Percentiles rank a stretch among this genome's conserved stretches.
Evolutionary conservation across 2,113 vertebrate species (phyloP).

Genomic region (Xiphophorus couchianus): DNA sequence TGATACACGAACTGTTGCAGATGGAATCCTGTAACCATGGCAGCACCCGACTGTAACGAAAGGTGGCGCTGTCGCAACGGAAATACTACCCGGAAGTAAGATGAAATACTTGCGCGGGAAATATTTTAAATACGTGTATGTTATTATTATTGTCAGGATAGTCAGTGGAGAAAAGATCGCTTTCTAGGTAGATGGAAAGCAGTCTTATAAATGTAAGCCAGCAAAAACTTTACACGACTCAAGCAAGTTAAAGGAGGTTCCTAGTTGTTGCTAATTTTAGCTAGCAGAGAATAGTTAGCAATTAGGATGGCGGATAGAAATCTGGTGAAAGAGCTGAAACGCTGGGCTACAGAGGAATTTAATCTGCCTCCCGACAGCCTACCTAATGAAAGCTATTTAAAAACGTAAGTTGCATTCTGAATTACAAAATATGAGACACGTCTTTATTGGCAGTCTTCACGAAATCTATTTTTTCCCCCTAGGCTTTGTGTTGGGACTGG

Average conservation of each 20-base stretch:
- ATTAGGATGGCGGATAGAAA: conserved; percentile 67
- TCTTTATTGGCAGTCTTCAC: neutral
- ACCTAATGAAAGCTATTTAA: conserved; percentile 75
- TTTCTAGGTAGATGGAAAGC: rapidly evolving
- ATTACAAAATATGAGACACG: neutral
- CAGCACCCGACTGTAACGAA: neutral
- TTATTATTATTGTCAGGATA: neutral
- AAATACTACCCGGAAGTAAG: conserved; percentile 29
- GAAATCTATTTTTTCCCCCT: neutral
- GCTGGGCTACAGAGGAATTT: conserved; percentile 79
- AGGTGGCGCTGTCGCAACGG: neutral
- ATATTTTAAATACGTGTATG: neutral
- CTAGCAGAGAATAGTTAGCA: neutral
- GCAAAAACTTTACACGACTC: neutral
- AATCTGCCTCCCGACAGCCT: conserved; percentile 64
- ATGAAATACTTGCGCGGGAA: conserved; percentile 46
- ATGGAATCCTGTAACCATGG: no score
- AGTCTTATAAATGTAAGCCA: neutral
- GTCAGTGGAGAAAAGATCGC: neutral
- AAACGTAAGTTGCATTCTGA: conserved; percentile 66
- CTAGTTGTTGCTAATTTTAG: neutral
- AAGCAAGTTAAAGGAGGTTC: neutral
- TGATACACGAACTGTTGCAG: no score
- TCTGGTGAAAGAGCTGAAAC: conserved; percentile 71
- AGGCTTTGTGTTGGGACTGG: conserved; percentile 81